These are phyloP conservation scores for Cyclophora punctaria DNA, from an alignment of 2,888 invertebrate genomes.

Conservation along the genomic window DNA sequence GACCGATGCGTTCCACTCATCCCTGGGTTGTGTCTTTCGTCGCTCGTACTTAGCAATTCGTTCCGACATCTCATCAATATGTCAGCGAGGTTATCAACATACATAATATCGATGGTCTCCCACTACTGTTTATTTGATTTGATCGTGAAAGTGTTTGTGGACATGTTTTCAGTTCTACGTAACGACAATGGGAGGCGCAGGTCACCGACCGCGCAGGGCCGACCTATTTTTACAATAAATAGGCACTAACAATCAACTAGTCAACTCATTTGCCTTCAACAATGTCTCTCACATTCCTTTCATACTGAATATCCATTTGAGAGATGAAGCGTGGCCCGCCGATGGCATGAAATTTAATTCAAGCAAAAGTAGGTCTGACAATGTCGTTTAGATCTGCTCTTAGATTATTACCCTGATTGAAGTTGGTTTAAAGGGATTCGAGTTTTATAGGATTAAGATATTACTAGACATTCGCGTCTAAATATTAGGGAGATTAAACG, in stretches of 20 bases:
- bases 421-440: conserved; percentile 1
- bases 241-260: conserved; percentile 49
- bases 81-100: conserved; percentile 64
- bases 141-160: conserved; percentile 26
- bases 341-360: conserved; percentile 28
- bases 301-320: conserved; percentile 29
- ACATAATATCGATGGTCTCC: conserved; percentile 37
- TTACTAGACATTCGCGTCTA: conserved; percentile 6
- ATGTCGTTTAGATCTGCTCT: conserved; percentile 2
- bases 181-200: conserved; percentile 33
- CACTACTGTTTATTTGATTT: conserved; percentile 36
- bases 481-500: conserved; percentile 38
- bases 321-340: conserved; percentile 26
- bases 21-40: conserved; percentile 62
- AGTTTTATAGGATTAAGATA: conserved; percentile 1
- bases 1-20: conserved; percentile 39
- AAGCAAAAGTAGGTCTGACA: conserved; percentile 19
- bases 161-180: conserved; percentile 22
- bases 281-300: conserved; percentile 46
- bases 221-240: conserved; percentile 62
- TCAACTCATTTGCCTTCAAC: conserved; percentile 51
- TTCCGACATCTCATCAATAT: conserved; percentile 62
- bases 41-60: conserved; percentile 54
- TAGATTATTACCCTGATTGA: conserved; percentile 3
- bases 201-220: conserved; percentile 46